These are phyloP conservation scores for Dryobota labecula DNA, from an alignment of 2,888 invertebrate genomes.

Conservation along the genomic window DNA sequence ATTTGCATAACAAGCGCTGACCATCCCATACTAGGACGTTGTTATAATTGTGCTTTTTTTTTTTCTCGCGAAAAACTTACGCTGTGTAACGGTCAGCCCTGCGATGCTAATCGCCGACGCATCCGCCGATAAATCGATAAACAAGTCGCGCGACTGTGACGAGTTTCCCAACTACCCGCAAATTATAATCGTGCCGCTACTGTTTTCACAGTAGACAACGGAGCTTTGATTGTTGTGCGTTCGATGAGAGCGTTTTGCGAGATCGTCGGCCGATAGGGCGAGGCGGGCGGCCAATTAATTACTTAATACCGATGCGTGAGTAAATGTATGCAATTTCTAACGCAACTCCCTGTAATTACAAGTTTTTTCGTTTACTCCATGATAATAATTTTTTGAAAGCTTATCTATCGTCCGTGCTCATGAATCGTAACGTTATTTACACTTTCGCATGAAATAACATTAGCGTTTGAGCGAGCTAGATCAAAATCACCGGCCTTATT, in stretches of 20 bases:
- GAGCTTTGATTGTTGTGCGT: conserved; percentile 81
- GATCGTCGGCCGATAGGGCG: conserved; percentile 86
- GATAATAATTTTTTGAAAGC: conserved; percentile 86
- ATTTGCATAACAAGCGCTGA: conserved; percentile 87
- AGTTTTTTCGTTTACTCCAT: conserved; percentile 82
- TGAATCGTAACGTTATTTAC: conserved; percentile 82
- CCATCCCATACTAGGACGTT: conserved; percentile 88
- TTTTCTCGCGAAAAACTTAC: conserved; percentile 87
- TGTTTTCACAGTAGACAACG: conserved; percentile 79
- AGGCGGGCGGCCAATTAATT: conserved; percentile 83
- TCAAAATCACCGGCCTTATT: conserved; percentile 69
- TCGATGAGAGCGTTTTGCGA: conserved; percentile 80
- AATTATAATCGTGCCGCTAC: conserved; percentile 82
- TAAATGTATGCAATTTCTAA: conserved; percentile 86
- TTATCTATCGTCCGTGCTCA: conserved; percentile 87
- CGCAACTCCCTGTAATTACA: conserved; percentile 83
- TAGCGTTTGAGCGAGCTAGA: conserved; percentile 68
- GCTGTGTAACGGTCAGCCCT: conserved; percentile 82
- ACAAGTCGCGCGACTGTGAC: conserved; percentile 85
- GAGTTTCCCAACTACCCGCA: conserved; percentile 84
- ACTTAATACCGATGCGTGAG: conserved; percentile 89
- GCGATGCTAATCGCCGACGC: conserved; percentile 85
- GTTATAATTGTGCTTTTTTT: conserved; percentile 86
- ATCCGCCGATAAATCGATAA: conserved; percentile 89
- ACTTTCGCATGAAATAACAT: conserved; percentile 79